A percentile compares a stretch with the other conserved stretches of the same genome.
Conservation (phyloP, 2,888 invertebrate genomes). For the Elgonia sp. region DNA sequence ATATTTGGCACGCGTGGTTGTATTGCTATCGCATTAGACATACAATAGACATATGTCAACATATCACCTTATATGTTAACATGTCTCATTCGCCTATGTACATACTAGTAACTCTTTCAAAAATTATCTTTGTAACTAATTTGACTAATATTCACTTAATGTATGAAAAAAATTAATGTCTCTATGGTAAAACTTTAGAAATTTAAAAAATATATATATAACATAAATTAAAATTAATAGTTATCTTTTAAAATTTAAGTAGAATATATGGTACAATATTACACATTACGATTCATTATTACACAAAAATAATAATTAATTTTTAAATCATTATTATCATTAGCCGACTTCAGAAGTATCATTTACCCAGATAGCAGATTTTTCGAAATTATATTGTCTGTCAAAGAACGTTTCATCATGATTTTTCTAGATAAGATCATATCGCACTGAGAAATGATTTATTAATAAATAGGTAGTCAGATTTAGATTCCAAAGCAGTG, state of each 20-base stretch:
- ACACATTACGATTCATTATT: not conserved
- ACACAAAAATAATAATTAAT: slow-evolving; percentile 23
- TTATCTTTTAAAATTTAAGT: slow-evolving; percentile 1
- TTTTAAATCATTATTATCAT: not conserved
- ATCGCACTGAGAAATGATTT: slow-evolving; percentile 10
- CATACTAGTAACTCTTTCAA: slow-evolving; percentile 20
- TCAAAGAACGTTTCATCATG: not conserved
- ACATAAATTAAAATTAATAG: not conserved
- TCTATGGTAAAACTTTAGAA: not conserved
- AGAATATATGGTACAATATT: slow-evolving; percentile 30
- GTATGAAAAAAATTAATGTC: no score
- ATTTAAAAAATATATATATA: slow-evolving; percentile 12
- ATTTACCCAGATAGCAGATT: not conserved
- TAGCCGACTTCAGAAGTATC: slow-evolving; percentile 5
- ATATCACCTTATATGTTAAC: slow-evolving; percentile 69
- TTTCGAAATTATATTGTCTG: slow-evolving; percentile 6
- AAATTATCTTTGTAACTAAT: no score
- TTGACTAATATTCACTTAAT: no score
- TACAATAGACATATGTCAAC: slow-evolving; percentile 74
- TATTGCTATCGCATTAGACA: slow-evolving; percentile 66
- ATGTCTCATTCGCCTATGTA: slow-evolving; percentile 46
- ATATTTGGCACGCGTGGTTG: slow-evolving; percentile 70
- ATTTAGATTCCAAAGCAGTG: not conserved
- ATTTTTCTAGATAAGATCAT: slow-evolving; percentile 22
- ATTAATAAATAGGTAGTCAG: slow-evolving; percentile 10